These are phyloP conservation scores for Pristionchus fissidentatus DNA, from an alignment of 2,888 invertebrate species.

Conservation along the genomic window DNA sequence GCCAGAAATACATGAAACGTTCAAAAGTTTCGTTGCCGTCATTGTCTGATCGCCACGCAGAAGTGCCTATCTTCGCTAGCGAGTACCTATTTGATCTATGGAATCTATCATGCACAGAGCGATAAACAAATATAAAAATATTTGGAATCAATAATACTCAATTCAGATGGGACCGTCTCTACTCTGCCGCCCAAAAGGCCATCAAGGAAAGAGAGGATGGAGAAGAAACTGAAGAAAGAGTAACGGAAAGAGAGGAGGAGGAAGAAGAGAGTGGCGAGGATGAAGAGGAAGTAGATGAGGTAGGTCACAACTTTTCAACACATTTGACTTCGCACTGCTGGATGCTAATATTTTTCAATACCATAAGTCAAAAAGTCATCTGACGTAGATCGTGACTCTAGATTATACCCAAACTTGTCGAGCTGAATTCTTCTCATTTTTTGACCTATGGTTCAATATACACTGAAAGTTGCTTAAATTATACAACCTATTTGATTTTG, in stretches of 20 bases:
- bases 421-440: not conserved
- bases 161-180: conserved; percentile 26
- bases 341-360: not conserved
- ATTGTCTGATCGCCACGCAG: too few species aligned
- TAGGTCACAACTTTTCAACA: not conserved
- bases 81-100: too few species aligned
- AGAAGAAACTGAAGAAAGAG: not conserved
- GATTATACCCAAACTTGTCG: not conserved
- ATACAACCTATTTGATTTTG: not conserved
- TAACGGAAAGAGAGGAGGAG: not conserved
- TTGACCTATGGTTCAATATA: not conserved
- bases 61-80: too few species aligned
- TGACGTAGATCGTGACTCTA: not conserved
- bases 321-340: not conserved
- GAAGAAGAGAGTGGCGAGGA: not conserved
- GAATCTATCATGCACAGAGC: too few species aligned
- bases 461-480: not conserved
- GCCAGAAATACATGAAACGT: too few species aligned
- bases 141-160: not conserved
- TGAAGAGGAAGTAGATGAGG: conserved; percentile 23
- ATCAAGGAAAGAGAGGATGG: not conserved
- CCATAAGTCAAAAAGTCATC: not conserved
- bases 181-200: not conserved
- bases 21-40: too few species aligned
- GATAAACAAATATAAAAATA: not conserved